A percentile compares a stretch with the other conserved stretches of the same genome.
phyloP scores from a whole-genome alignment of 2,888 invertebrate species.

The Torymus texanus region DNA sequence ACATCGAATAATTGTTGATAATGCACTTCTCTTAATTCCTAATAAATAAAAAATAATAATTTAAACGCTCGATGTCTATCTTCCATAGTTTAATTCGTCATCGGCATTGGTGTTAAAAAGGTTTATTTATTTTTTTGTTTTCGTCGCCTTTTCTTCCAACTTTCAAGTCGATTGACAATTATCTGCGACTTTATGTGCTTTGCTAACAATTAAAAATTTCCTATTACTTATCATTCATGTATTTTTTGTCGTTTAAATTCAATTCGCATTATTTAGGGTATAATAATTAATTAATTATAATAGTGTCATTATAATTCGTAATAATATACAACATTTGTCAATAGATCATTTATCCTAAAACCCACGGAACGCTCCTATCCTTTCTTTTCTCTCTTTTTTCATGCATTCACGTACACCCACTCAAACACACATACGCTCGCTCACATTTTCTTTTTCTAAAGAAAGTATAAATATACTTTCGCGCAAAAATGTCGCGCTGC shows the following conservation, averaged over 20 bases:
- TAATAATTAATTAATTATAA: slow-evolving; percentile 74
- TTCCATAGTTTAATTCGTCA: slow-evolving; percentile 56
- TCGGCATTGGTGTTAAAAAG: slow-evolving; percentile 57
- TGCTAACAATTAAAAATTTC: slow-evolving; percentile 73
- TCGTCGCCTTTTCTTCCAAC: slow-evolving; percentile 42
- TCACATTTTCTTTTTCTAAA: slow-evolving; percentile 35
- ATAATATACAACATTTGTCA: slow-evolving; percentile 75
- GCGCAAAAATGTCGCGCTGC: slow-evolving; percentile 62
- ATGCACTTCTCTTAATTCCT: slow-evolving; percentile 61
- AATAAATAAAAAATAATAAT: slow-evolving; percentile 52
- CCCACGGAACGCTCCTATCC: slow-evolving; percentile 68
- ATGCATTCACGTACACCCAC: slow-evolving; percentile 45
- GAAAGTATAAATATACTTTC: slow-evolving; percentile 48
- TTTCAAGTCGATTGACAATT: slow-evolving; percentile 61
- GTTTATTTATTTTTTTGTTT: slow-evolving; percentile 52
- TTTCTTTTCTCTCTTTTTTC: slow-evolving; percentile 52
- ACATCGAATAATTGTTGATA: slow-evolving; percentile 61
- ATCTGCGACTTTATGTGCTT: slow-evolving; percentile 65
- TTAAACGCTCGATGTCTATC: slow-evolving; percentile 56
- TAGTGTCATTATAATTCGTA: slow-evolving; percentile 75
- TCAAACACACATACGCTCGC: slow-evolving; percentile 58
- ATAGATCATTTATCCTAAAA: slow-evolving; percentile 75
- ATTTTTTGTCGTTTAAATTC: slow-evolving; percentile 70
- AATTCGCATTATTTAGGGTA: slow-evolving; percentile 75
- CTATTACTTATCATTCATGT: slow-evolving; percentile 72